These are phyloP conservation scores for Dipodomys merriami DNA, from an alignment of 2,113 vertebrate genomes.

Conservation along the genomic window DNA sequence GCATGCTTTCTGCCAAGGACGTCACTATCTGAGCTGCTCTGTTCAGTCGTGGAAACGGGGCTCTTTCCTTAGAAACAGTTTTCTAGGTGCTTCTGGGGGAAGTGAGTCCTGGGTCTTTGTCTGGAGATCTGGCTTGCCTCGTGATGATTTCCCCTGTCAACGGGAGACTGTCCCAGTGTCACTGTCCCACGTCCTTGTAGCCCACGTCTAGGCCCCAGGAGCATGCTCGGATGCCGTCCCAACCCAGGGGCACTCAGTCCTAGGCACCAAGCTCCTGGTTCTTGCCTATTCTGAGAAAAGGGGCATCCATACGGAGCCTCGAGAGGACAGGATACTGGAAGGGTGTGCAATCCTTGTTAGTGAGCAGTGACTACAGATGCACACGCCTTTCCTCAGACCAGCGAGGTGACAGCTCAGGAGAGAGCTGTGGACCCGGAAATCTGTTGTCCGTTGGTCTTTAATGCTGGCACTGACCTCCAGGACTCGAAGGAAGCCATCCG, in stretches of 20 bases:
- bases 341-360: too few relatives aligned
- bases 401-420: neutral
- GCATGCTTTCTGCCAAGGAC: neutral
- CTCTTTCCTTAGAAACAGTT: neutral
- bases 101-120: neutral
- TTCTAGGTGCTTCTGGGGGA: neutral
- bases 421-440: neutral
- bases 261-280: neutral
- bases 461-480: neutral
- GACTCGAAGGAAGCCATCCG: neutral
- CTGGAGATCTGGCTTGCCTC: neutral
- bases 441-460: too few relatives aligned
- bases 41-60: too few relatives aligned
- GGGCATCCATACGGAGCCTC: neutral
- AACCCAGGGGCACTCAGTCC: accelerated
- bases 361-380: too few relatives aligned
- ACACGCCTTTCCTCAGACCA: neutral
- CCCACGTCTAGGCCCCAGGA: neutral
- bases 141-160: neutral
- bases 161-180: neutral
- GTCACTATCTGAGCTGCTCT: too few relatives aligned
- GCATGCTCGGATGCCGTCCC: neutral
- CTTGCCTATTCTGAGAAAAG: neutral
- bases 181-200: neutral
- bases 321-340: neutral